Evolutionary conservation across 2,113 vertebrate genomes (phyloP), one percentile per base, ranked within the genome.

Genomic region (Ceyx margarethae): DNA sequence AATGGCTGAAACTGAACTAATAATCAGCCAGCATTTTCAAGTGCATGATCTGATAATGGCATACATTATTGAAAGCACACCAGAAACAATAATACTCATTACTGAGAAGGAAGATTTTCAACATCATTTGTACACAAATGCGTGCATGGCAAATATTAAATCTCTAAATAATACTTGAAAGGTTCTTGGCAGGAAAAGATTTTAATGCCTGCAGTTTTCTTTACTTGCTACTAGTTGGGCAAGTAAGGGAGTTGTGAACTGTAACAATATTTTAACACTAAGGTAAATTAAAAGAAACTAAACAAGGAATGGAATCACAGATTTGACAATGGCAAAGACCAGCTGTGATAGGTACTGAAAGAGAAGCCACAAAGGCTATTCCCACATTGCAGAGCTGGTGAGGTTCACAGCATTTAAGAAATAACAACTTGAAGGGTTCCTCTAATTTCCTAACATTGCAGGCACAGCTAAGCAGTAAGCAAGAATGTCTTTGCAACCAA

Each of bases 21-120:
- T 91, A 75, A 92, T 64, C 75, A 50, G 87, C 42, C 60, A 81
- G 64, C 61, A 65, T 83, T 88, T 85, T 91, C 68, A 93, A 92
- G 64, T 50, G 53, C 45, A 57, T 87, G 58, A 87, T 74, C 48
- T 56, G 43, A 66, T 85, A 81, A 93, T 58, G 68, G 35, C 62
- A 86, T 50, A 17, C n/a, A 73, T 56, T 71, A 86, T 31, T 74
- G 48, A 90, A 86, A 90, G 66, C 46, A 76, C 26, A 68, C 5
- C 28, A 85, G 81, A 94, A 71, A 79, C 29, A 78, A 69, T 43
- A 93, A 54, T 54, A 45, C 5, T 73, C 46, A 68, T 92, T 86
- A 96, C 14, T 11, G 53, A 96, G 57, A 90, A 69, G 65, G 40
- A 94, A 78, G 7, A 71, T 48, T 71, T 64, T 51, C 13, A 61